Conservation (phyloP, 2,113 vertebrate species). For the Neopipo cinnamomea region DNA sequence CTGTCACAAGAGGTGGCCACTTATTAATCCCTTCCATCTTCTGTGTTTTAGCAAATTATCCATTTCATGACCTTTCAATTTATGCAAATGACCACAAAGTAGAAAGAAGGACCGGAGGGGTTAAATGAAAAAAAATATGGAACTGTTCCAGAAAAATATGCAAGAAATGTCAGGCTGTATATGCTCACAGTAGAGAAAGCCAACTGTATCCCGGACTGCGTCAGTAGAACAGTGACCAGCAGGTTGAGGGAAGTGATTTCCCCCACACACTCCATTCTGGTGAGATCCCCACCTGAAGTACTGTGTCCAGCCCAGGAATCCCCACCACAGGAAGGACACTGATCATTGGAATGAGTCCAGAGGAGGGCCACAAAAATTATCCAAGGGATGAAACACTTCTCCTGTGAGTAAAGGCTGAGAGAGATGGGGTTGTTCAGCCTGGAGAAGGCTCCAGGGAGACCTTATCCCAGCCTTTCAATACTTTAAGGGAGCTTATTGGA, state of each 20-base stretch:
- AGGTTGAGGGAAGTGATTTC: not conserved
- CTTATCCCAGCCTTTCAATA: not conserved
- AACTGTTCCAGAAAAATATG: not conserved
- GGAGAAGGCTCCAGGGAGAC: not conserved
- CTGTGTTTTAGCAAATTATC: not conserved
- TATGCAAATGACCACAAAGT: not conserved
- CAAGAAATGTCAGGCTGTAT: not conserved
- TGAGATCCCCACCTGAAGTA: not conserved
- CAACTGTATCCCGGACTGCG: rapidly evolving
- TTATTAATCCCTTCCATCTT: not conserved
- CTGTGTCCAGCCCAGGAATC: not conserved
- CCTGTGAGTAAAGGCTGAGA: not conserved
- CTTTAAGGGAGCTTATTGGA: not conserved
- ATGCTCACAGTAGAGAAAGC: not conserved
- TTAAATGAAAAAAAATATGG: not conserved
- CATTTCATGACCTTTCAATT: not conserved
- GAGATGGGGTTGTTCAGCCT: not conserved
- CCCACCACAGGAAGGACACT: not conserved
- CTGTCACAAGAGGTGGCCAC: not conserved
- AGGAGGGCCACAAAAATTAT: not conserved
- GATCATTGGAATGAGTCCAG: not conserved
- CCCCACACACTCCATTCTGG: rapidly evolving
- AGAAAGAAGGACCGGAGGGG: not conserved
- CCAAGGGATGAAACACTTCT: not conserved
- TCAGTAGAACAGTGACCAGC: not conserved